Percentiles rank a stretch among this genome's conserved stretches.
Evolutionary conservation across 1,140 invertebrate genomes (phyloP).

Genomic region (Hypothenemus hampei): DNA sequence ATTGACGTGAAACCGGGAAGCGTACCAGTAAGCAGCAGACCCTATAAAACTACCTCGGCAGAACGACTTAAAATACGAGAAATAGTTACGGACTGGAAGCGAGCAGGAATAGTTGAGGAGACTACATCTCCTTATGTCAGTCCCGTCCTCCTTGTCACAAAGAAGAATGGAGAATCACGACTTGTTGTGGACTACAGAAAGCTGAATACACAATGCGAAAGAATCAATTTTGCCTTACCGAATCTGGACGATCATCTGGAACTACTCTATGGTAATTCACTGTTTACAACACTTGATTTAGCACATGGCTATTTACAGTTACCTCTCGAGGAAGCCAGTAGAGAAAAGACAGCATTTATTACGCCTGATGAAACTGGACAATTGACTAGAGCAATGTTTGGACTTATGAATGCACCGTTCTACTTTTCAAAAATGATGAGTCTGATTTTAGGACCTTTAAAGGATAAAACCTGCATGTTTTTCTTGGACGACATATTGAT

Average conservation of each 20-base stretch:
- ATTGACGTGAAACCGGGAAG: not conserved
- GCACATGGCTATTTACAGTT: not conserved
- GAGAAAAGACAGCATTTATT: not conserved
- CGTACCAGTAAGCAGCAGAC: not conserved
- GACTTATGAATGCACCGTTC: not conserved
- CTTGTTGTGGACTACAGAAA: not conserved
- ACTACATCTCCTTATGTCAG: not conserved
- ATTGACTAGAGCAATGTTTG: not conserved
- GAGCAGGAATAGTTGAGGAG: not conserved
- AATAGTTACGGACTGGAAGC: not conserved
- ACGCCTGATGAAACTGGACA: not conserved
- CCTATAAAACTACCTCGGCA: not conserved
- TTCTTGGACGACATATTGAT: not conserved
- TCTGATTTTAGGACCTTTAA: not conserved
- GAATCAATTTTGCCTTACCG: not conserved
- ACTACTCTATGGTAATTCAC: not conserved
- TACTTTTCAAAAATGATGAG: not conserved
- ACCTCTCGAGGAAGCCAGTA: not conserved
- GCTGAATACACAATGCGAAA: not conserved
- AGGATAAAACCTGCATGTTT: not conserved
- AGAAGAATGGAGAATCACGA: not conserved
- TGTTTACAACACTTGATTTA: not conserved
- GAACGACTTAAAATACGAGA: not conserved
- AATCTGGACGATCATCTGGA: not conserved
- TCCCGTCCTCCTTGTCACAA: not conserved